Base-by-base conservation (phyloP, 2,113 vertebrate species). In the Nothoprocta pentlandii region DNA sequence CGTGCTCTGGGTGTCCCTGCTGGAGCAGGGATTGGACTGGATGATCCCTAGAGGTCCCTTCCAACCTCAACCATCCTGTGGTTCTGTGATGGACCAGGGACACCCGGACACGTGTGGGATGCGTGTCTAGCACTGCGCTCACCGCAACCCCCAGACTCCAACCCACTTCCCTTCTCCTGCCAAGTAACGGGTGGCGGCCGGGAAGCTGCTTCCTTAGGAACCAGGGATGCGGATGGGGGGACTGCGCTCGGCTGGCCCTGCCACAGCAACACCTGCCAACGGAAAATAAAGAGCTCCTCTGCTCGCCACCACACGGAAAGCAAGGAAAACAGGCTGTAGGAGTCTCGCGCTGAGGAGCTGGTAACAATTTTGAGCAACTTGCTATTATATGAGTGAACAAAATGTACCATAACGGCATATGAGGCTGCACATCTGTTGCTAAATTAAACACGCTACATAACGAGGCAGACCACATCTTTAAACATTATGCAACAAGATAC, bases 381-480 rank as follows among this genome's bases (percentile, higher is more conserved):
- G 70, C 85, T 94, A 94, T 95, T 92, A 87, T 80, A 94, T 93
- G 94, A 95, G 95, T 91, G 94, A 97, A 94, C 90, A 85, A 97
- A 94, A 95, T 70, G 93, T 93, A 80, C 92, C 69, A 6, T 95
- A 85, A 94, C 14, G 30, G 92, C 93, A n/a, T 84, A 80, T 78
- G 91, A 96, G 87, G 71, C 92, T 64, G 90, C 93, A 95, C 94
- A 94, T 95, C 94, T 97, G 93, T 63, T 97, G 94, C 92, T 88
- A 83, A 95, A 97, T 95, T 90, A 91, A 95, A 94, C 67, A n/a
- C 0, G 15, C 64, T 26, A 34, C 58, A 56, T 66, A 92, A 85
- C 5, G 94, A 85, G 76, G 78, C 66, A 76, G 82, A 87, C 91
- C 80, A 95, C 95, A 94, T 93, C 92, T 92, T 91, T 85, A 94